A percentile compares a stretch with the other conserved stretches of the same genome.
These are phyloP conservation scores for Lineus longissimus DNA, from an alignment of 1,140 invertebrate species.

Conservation along the genomic window DNA sequence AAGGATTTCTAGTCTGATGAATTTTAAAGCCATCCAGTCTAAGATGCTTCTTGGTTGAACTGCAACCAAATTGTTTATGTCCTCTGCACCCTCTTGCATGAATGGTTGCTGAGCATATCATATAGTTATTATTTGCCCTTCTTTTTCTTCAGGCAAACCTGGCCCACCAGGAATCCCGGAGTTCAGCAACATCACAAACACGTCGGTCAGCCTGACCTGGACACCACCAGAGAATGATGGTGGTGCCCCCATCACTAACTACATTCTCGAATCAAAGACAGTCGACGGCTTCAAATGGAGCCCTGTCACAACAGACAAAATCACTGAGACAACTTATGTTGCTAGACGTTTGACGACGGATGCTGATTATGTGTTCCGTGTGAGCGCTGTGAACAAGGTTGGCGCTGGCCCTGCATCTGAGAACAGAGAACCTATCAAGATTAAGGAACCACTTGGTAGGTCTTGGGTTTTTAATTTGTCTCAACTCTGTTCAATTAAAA, in stretches of 20 bases:
- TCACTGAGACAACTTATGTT: slow-evolving; percentile 52
- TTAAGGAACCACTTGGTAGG: slow-evolving; percentile 79
- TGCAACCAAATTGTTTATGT: too few species aligned
- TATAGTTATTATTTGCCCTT: too few species aligned
- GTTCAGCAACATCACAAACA: slow-evolving; percentile 88
- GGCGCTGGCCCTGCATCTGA: slow-evolving; percentile 93
- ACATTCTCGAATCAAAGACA: slow-evolving; percentile 67
- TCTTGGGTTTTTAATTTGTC: not conserved
- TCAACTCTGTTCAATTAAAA: too few species aligned
- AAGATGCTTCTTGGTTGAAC: too few species aligned
- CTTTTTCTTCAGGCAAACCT: slow-evolving; percentile 52
- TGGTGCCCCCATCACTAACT: slow-evolving; percentile 93
- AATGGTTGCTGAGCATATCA: too few species aligned
- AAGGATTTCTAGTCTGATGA: too few species aligned
- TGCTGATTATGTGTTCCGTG: slow-evolving; percentile 88
- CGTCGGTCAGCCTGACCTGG: slow-evolving; percentile 91
- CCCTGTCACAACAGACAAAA: slow-evolving; percentile 29
- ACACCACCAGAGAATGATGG: slow-evolving; percentile 83
- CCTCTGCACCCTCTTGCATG: too few species aligned
- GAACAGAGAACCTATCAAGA: slow-evolving; percentile 64
- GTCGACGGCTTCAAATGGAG: slow-evolving; percentile 37
- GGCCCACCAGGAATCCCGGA: slow-evolving; percentile 82
- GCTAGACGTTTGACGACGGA: slow-evolving; percentile 86
- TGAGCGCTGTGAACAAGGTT: slow-evolving; percentile 94
- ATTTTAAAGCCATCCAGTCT: too few species aligned